Conservation (phyloP, 1,140 invertebrate species). For the Ostrea edulis region DNA sequence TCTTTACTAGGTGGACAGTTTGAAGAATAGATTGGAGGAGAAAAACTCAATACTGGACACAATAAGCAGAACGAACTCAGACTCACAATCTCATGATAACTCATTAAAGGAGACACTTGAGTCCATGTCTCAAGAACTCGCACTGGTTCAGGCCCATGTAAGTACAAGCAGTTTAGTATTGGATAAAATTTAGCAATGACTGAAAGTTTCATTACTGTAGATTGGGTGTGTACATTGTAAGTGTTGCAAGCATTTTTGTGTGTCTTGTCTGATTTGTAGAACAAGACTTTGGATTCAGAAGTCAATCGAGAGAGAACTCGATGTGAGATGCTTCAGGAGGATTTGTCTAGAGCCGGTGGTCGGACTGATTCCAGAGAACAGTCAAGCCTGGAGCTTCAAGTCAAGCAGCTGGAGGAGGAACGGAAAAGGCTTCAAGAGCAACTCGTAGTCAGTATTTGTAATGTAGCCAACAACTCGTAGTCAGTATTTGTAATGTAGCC, state of each 20-base stretch:
- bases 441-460: slow-evolving; percentile 55
- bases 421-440: slow-evolving; percentile 61
- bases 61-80: slow-evolving; percentile 63
- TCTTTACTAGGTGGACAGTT: slow-evolving; percentile 60
- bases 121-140: slow-evolving; percentile 60
- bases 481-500: background rate
- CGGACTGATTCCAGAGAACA: background rate
- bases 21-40: slow-evolving; percentile 62
- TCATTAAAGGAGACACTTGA: slow-evolving; percentile 64
- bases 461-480: background rate
- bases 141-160: slow-evolving; percentile 66
- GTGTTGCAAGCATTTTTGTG: background rate
- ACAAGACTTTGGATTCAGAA: slow-evolving; percentile 16
- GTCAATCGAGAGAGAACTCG: slow-evolving; percentile 1
- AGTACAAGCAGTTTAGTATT: background rate
- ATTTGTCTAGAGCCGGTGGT: background rate
- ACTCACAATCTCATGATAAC: slow-evolving; percentile 65
- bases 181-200: background rate
- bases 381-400: slow-evolving; percentile 47
- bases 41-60: slow-evolving; percentile 65
- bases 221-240: background rate
- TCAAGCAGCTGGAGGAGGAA: slow-evolving; percentile 64
- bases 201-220: background rate
- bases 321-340: slow-evolving; percentile 25
- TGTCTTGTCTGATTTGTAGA: background rate